Evolutionary conservation across 2,888 invertebrate genomes (phyloP).

Genomic region (Boloria euphrosyne): DNA sequence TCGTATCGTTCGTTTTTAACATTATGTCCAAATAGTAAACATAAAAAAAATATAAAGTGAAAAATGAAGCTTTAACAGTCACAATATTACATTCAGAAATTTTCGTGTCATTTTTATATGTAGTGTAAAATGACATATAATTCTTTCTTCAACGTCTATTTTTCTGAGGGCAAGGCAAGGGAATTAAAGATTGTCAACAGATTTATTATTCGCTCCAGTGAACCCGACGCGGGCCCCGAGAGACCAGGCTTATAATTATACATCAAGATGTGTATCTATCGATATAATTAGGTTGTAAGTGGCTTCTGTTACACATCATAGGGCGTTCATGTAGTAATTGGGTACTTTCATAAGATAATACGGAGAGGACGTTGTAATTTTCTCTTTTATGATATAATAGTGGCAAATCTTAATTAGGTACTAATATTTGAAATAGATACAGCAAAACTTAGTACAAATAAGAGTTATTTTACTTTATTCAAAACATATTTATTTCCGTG

Average conservation of each 20-base stretch:
- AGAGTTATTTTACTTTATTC: too few relatives aligned
- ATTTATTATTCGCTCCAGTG: slow-evolving; percentile 79
- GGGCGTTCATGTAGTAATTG: slow-evolving; percentile 12
- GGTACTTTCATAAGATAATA: slow-evolving; percentile 12
- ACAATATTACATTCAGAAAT: neutral
- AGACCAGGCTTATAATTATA: slow-evolving; percentile 47
- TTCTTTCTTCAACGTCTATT: slow-evolving; percentile 29
- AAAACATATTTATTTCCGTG: too few relatives aligned
- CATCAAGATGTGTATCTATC: slow-evolving; percentile 33
- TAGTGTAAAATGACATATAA: slow-evolving; percentile 11
- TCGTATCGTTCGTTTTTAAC: too few relatives aligned
- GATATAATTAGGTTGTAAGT: slow-evolving; percentile 34
- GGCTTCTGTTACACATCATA: slow-evolving; percentile 16
- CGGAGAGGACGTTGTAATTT: slow-evolving; percentile 11
- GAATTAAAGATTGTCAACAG: slow-evolving; percentile 81
- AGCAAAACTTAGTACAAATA: neutral
- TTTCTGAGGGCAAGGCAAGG: slow-evolving; percentile 53
- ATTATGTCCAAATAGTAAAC: too few relatives aligned
- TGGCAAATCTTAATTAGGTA: slow-evolving; percentile 6
- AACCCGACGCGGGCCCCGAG: slow-evolving; percentile 59
- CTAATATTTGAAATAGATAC: neutral
- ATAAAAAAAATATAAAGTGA: too few relatives aligned
- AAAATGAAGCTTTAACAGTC: too few relatives aligned
- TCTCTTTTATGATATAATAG: neutral
- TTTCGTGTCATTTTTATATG: neutral